phyloP scores from a whole-genome alignment of 2,797 vertebrate genomes.

The Otolemur crassicaudatus region DNA sequence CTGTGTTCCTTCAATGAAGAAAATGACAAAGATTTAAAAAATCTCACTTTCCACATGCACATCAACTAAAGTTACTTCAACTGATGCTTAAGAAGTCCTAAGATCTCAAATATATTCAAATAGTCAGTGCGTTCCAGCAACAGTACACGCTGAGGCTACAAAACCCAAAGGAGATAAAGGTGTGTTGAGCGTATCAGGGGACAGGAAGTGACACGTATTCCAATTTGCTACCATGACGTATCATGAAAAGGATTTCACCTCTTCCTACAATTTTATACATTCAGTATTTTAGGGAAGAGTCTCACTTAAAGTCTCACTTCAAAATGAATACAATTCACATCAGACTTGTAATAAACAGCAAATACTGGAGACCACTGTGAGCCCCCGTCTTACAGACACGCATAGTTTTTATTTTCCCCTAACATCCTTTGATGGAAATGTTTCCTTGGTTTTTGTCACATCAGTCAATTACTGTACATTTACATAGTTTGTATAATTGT shows the following conservation, averaged over 20 bases:
- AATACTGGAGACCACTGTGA: background rate
- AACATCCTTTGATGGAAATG: slow-evolving; percentile 42
- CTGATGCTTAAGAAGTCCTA: background rate
- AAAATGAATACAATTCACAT: slow-evolving; percentile 14
- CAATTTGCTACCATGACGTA: background rate
- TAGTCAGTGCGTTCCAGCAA: background rate
- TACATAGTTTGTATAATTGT: slow-evolving; percentile 80
- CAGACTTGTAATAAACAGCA: background rate
- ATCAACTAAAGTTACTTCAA: background rate
- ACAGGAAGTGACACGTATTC: background rate
- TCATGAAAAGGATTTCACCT: slow-evolving; percentile 3
- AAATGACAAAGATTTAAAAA: background rate
- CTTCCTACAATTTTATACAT: background rate
- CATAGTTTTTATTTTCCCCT: background rate
- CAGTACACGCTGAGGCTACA: background rate
- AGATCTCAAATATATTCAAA: background rate
- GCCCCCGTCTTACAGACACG: too few species aligned
- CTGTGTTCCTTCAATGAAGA: background rate
- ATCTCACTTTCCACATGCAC: background rate
- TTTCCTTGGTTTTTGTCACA: slow-evolving; percentile 78
- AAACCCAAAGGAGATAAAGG: background rate
- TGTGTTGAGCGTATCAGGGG: background rate
- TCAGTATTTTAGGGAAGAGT: background rate
- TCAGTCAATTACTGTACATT: slow-evolving; percentile 80
- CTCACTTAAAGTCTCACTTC: background rate